Percentiles rank a stretch among this genome's conserved stretches.
Evolutionary conservation across 2,113 vertebrate genomes (phyloP).

Genomic region (Megatriorchis doriae): DNA sequence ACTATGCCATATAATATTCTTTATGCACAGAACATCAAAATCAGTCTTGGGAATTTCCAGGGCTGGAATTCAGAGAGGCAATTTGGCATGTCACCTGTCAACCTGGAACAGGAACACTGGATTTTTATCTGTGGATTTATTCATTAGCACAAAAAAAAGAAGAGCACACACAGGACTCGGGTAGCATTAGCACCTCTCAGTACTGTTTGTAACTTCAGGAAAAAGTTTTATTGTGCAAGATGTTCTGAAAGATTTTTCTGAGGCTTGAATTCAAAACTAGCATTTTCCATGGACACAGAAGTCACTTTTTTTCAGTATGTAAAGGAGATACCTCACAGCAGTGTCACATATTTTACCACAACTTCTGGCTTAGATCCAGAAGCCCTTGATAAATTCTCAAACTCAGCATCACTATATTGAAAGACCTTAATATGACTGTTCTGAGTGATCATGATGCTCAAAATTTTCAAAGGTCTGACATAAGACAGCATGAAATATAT

Average conservation of each 20-base stretch:
- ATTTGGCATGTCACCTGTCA: background rate
- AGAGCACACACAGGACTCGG: background rate
- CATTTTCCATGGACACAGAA: background rate
- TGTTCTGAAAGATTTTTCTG: background rate
- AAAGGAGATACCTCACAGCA: background rate
- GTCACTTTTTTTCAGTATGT: background rate
- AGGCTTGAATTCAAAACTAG: background rate
- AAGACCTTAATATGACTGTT: background rate
- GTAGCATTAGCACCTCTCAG: background rate
- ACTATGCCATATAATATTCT: background rate
- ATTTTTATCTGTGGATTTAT: background rate
- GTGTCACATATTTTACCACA: background rate
- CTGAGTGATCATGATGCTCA: rapidly evolving
- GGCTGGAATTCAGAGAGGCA: background rate
- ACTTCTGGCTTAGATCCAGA: background rate
- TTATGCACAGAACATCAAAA: background rate
- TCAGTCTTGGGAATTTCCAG: background rate
- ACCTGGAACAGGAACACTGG: background rate
- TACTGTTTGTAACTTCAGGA: background rate
- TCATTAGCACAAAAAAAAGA: background rate
- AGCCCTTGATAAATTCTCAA: background rate
- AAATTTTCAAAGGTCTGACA: background rate
- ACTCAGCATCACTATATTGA: background rate
- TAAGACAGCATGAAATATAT: background rate
- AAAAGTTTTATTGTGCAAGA: background rate